These are phyloP conservation scores for Acridotheres tristis DNA, from an alignment of 2,797 vertebrate species.

Conservation along the genomic window DNA sequence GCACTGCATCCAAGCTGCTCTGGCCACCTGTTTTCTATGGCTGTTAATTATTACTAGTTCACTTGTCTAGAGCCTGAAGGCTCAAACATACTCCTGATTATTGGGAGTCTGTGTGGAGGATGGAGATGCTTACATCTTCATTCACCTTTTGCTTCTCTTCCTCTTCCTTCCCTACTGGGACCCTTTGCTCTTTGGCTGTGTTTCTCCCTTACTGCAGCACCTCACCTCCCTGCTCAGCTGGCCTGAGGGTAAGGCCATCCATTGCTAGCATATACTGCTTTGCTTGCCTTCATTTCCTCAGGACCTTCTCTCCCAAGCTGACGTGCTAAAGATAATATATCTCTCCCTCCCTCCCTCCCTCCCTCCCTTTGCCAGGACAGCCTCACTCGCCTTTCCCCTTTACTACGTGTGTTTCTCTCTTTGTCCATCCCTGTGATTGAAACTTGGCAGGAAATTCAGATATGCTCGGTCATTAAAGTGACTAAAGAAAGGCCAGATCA, in stretches of 20 bases:
- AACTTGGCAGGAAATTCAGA: constrained; percentile 39
- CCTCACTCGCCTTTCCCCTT: neutral
- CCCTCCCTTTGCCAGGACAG: neutral
- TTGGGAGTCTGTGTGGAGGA: neutral
- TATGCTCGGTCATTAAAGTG: neutral
- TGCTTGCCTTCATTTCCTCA: neutral
- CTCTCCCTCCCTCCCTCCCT: neutral
- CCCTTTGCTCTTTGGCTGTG: neutral
- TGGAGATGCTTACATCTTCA: neutral
- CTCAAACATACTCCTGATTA: neutral
- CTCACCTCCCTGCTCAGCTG: neutral
- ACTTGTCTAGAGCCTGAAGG: neutral
- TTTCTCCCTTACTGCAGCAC: neutral
- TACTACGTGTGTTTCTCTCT: neutral
- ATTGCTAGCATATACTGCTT: neutral
- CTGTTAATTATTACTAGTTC: neutral
- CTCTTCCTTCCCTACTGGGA: neutral
- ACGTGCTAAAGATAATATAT: neutral
- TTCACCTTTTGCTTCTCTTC: neutral
- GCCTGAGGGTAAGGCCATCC: neutral
- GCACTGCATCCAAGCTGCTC: neutral
- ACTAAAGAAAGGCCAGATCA: neutral
- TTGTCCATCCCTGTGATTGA: constrained; percentile 16
- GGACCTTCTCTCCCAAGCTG: neutral
- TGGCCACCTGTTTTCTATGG: neutral